Conservation (phyloP, 2,797 vertebrate genomes). For the Ambastaia sidthimunki region DNA sequence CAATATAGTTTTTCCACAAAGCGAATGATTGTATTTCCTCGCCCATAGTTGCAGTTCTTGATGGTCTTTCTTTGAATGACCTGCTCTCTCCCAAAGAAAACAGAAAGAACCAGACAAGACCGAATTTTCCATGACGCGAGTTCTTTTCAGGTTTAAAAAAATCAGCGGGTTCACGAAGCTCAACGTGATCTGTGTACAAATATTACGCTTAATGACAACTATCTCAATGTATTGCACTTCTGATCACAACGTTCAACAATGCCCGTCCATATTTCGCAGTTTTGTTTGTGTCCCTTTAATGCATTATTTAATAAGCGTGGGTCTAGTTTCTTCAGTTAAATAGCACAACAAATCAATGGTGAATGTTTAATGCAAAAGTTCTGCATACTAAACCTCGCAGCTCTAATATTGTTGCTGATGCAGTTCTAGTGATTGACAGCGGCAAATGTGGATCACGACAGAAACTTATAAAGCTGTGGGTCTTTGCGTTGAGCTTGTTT, state of each 20-base stretch:
- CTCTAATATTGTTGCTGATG: background rate
- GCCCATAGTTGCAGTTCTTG: slow-evolving; percentile 43
- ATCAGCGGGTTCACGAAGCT: slow-evolving; percentile 59
- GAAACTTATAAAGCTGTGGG: slow-evolving; percentile 68
- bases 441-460: slow-evolving; percentile 67
- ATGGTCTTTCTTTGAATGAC: slow-evolving; percentile 43
- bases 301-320: background rate
- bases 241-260: slow-evolving; percentile 8
- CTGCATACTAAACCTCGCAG: slow-evolving; percentile 3
- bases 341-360: background rate
- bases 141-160: slow-evolving; percentile 75
- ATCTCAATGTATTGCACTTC: slow-evolving; percentile 63
- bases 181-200: slow-evolving; percentile 81
- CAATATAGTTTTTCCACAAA: slow-evolving; percentile 24
- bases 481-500: slow-evolving; percentile 60
- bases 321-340: background rate
- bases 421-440: slow-evolving; percentile 72
- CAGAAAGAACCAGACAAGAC: slow-evolving; percentile 58
- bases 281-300: background rate
- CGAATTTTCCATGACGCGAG: slow-evolving; percentile 82
- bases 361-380: slow-evolving; percentile 17
- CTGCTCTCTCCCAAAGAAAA: slow-evolving; percentile 52
- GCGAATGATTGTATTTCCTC: slow-evolving; percentile 42
- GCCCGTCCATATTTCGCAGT: background rate
- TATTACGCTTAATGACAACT: slow-evolving; percentile 64